A percentile compares a stretch with the other conserved stretches of the same genome.
phyloP scores from a whole-genome alignment of 2,888 invertebrate species.

The Orthosia cruda region DNA sequence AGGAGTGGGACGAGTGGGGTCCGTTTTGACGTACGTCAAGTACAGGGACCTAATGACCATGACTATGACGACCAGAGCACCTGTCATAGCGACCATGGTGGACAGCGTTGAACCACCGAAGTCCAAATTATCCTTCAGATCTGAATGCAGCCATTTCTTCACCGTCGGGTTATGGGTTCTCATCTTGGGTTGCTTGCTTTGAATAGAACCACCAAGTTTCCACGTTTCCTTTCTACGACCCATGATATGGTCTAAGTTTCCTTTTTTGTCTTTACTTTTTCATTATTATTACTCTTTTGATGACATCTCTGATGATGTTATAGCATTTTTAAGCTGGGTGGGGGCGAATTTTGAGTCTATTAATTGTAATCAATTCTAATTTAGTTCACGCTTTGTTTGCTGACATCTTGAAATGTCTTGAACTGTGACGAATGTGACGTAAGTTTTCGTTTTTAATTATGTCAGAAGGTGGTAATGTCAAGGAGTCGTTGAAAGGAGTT shows the following conservation, averaged over 20 bases:
- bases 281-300: not conserved
- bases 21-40: slow-evolving; percentile 74
- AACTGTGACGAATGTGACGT: slow-evolving; percentile 30
- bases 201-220: not conserved
- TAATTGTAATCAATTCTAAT: slow-evolving; percentile 14
- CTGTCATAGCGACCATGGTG: slow-evolving; percentile 70
- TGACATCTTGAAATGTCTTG: slow-evolving; percentile 44
- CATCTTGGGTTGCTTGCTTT: not conserved
- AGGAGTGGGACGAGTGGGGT: slow-evolving; percentile 23
- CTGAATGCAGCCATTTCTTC: slow-evolving; percentile 14
- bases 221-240: not conserved
- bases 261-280: not conserved
- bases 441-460: slow-evolving; percentile 20
- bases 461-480: slow-evolving; percentile 3
- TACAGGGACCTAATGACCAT: slow-evolving; percentile 77
- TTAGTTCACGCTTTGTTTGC: slow-evolving; percentile 15
- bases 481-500: slow-evolving; percentile 10
- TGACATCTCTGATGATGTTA: not conserved
- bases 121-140: slow-evolving; percentile 3
- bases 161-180: not conserved
- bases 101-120: slow-evolving; percentile 33
- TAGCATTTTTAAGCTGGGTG: not conserved
- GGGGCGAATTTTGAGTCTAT: slow-evolving; percentile 10
- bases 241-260: slow-evolving; percentile 3
- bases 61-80: slow-evolving; percentile 70